A percentile compares a stretch with the other conserved stretches of the same genome.
phyloP scores from a whole-genome alignment of 2,113 vertebrate genomes.

The cattle (Bos taurus) region DNA sequence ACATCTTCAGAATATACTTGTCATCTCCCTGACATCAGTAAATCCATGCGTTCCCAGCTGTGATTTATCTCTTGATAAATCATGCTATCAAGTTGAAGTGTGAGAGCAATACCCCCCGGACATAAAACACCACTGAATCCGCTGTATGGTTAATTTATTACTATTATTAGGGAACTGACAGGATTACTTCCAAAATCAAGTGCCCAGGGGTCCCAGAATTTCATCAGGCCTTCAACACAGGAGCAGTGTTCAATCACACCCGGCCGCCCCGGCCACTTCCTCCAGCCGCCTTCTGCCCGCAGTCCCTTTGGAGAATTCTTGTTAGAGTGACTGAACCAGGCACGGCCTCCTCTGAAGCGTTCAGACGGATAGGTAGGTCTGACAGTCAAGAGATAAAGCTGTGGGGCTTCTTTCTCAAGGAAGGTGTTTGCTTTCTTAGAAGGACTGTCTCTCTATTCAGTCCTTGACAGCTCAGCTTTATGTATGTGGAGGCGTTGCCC shows the following conservation, averaged over 20 bases:
- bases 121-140: constrained; percentile 70
- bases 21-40: constrained; percentile 62
- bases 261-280: not conserved
- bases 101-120: constrained; percentile 58
- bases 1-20: constrained; percentile 57
- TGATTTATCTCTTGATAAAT: constrained; percentile 73
- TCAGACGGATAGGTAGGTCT: constrained; percentile 67
- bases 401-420: constrained; percentile 67
- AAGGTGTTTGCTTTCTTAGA: constrained; percentile 61
- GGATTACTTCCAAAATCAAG: constrained; percentile 67
- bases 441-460: constrained; percentile 65
- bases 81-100: constrained; percentile 58
- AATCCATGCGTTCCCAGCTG: constrained; percentile 43
- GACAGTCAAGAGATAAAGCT: constrained; percentile 68
- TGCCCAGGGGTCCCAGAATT: constrained; percentile 61
- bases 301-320: constrained; percentile 22
- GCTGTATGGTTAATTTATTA: constrained; percentile 74
- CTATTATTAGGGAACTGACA: constrained; percentile 74
- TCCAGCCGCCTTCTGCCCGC: not conserved
- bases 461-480: constrained; percentile 57
- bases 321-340: not conserved
- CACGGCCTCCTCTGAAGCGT: not conserved
- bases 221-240: constrained; percentile 69
- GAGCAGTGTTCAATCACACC: constrained; percentile 31
- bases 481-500: constrained; percentile 12